Base-by-base conservation (phyloP, 1,140 invertebrate genomes). In the Zophobas morio region DNA sequence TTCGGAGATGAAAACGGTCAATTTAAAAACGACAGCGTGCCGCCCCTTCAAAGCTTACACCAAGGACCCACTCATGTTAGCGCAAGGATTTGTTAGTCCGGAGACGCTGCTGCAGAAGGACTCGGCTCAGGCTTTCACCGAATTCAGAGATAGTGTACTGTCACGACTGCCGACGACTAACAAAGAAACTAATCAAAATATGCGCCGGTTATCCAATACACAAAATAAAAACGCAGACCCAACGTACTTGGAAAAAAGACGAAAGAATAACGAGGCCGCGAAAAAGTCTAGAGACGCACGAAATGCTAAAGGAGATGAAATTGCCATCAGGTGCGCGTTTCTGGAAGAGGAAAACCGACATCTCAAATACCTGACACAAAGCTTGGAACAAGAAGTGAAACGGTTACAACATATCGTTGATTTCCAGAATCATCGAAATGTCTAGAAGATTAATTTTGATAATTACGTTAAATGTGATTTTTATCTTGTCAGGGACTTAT, bases 191-290 rank as follows among this genome's bases (percentile, higher is more conserved):
- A 93, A 93, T 79, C 89, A 90, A 0, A 91, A 92, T 79, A 94
- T 93, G 92, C 84, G 92, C 33, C 84, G 92, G 5, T 83, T 84
- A 51, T 74, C 76, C 66, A 32, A 35, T 53, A 8, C 34, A 8
- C 76, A 53, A 77, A 78, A 81, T 35, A 73, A 81, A 3, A 79
- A 82, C 1, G 81, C 86, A 2, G 96, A 97, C 83, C 91, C 92
- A 0, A 92, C 93, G 0, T 99, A 99, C 84, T 93, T 93, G 88
- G 96, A 97, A 83, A 89, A 96, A 75, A 88, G 97, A 5, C 91
- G 93, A 74, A 97, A 97, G 85, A 99, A 99, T 85, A 99, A 99
- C 85, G 95, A 95, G 80, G 97, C 98, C 0, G 98, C 98, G 0
- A 99, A 99, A 86, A 90, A 96, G 73, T 98, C 96, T 0, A 89